Conservation (phyloP, 2,113 vertebrate genomes). For the Gila orcuttii region DNA sequence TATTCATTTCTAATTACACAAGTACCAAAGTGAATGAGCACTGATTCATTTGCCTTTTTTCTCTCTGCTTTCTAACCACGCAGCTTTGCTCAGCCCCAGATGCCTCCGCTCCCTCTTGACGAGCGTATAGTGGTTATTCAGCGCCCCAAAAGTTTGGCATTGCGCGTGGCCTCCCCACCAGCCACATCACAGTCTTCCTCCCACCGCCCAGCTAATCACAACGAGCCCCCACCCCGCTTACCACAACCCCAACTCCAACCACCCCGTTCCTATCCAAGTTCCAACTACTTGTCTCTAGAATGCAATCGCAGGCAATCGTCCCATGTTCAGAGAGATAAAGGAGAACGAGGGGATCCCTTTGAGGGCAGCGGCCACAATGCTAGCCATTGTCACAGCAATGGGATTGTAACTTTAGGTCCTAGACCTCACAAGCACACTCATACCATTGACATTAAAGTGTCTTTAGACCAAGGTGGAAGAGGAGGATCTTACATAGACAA, state of each 20-base stretch:
- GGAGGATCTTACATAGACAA: constrained; percentile 48
- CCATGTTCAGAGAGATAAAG: constrained; percentile 67
- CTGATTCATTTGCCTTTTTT: constrained; percentile 16
- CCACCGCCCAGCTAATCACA: constrained; percentile 63
- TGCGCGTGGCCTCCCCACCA: constrained; percentile 75
- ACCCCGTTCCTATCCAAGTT: constrained; percentile 65
- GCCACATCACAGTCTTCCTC: constrained; percentile 68
- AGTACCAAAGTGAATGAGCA: background rate
- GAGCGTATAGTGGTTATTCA: constrained; percentile 85
- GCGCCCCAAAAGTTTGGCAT: constrained; percentile 76
- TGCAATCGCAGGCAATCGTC: constrained; percentile 71
- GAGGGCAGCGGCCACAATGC: constrained; percentile 61
- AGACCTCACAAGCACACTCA: constrained; percentile 77
- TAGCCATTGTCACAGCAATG: constrained; percentile 78
- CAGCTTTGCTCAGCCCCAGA: constrained; percentile 79
- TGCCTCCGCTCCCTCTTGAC: constrained; percentile 87
- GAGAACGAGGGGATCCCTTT: constrained; percentile 58
- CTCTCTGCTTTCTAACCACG: constrained; percentile 43
- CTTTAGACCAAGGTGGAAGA: constrained; percentile 71
- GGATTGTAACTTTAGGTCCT: constrained; percentile 74
- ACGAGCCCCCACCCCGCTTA: constrained; percentile 63
- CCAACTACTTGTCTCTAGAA: constrained; percentile 74
- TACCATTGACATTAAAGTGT: constrained; percentile 76
- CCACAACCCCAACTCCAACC: constrained; percentile 65
- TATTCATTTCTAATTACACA: background rate